Evolutionary conservation across 1,140 invertebrate genomes (phyloP).

Genomic region (Brachionus calyciflorus): DNA sequence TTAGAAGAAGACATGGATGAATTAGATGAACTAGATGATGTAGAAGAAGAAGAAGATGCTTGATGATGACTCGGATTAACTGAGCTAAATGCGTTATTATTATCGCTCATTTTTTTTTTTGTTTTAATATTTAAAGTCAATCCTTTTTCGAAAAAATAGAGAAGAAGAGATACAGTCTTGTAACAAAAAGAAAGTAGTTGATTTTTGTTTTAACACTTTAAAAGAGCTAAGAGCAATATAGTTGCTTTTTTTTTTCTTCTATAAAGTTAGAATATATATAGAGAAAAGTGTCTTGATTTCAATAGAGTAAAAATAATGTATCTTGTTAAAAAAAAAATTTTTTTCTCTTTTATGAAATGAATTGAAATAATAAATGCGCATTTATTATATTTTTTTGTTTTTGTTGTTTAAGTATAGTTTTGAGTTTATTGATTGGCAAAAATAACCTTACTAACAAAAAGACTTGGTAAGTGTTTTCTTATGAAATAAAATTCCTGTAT

Average conservation of each 20-base stretch:
- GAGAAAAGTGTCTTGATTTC: background rate
- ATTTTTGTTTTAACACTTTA: no score
- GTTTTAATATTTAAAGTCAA: background rate
- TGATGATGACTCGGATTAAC: slow-evolving; percentile 8
- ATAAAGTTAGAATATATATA: background rate
- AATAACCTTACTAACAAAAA: no score
- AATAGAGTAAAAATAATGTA: background rate
- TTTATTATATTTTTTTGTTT: background rate
- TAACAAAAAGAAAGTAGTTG: no score
- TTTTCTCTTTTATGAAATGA: no score
- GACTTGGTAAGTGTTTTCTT: no score
- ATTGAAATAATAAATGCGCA: slow-evolving; percentile 34
- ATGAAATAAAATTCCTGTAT: no score
- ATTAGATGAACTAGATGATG: slow-evolving; percentile 13
- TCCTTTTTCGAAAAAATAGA: background rate
- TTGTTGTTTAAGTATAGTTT: no score
- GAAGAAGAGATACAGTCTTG: background rate
- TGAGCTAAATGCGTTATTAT: slow-evolving; percentile 20
- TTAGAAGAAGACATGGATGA: background rate
- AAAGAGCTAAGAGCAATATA: no score
- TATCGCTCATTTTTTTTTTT: slow-evolving; percentile 25
- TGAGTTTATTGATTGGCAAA: no score
- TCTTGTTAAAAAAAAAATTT: background rate
- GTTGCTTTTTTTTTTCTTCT: background rate
- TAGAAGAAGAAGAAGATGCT: background rate